Conservation (phyloP, 2,113 vertebrate species). For the Willisornis vidua region DNA sequence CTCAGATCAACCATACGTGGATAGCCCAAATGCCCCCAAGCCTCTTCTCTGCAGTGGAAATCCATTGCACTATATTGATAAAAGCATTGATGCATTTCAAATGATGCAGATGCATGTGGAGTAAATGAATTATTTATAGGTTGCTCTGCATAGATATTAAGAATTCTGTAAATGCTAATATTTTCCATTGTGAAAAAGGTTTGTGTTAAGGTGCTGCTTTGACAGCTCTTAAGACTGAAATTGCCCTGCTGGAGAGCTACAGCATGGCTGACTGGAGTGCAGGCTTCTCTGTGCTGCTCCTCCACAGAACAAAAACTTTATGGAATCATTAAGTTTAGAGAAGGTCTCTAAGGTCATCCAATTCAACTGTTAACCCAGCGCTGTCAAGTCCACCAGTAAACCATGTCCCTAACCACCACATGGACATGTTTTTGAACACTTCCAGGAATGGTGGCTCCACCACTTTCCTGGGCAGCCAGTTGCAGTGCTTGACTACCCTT, state of each 20-base stretch:
- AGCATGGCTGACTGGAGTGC: background rate
- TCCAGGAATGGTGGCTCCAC: background rate
- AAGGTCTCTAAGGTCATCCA: background rate
- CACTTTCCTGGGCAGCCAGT: background rate
- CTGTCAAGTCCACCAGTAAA: background rate
- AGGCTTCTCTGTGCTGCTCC: background rate
- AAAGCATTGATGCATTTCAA: slow-evolving; percentile 24
- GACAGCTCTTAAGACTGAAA: background rate
- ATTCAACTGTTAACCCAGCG: background rate
- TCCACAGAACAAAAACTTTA: background rate
- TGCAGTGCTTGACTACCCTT: background rate
- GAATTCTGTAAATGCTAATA: slow-evolving; percentile 17
- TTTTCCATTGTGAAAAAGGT: background rate
- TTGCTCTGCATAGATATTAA: slow-evolving; percentile 47
- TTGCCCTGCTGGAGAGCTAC: background rate
- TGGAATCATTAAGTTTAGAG: background rate
- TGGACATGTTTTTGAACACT: fast-evolving
- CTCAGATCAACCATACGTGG: background rate
- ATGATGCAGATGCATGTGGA: background rate
- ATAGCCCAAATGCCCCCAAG: background rate
- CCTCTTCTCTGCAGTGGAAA: background rate
- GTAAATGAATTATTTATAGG: slow-evolving; percentile 42
- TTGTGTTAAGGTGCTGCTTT: background rate
- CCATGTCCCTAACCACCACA: background rate
- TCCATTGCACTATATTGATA: background rate